These are phyloP conservation scores for Euborellia annulipes DNA, from an alignment of 1,140 invertebrate species.

Conservation along the genomic window DNA sequence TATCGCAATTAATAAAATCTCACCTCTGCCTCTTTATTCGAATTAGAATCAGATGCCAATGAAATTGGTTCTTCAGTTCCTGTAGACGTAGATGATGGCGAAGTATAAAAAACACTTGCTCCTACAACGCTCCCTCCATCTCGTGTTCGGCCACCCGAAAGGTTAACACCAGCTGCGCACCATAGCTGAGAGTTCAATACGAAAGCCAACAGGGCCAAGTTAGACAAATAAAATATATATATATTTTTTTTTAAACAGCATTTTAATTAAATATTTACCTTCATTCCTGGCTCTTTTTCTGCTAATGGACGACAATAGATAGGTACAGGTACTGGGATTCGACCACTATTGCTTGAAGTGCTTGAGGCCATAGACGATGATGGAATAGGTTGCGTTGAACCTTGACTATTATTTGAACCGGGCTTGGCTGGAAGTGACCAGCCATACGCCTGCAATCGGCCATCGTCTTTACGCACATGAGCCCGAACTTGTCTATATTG, in stretches of 20 bases:
- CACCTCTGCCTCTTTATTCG: no score
- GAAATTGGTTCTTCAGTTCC: conserved; percentile 2
- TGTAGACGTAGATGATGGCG: conserved; percentile 2
- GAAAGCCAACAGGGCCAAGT: no score
- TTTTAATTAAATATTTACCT: conserved; percentile 32
- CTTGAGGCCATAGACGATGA: no score
- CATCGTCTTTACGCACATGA: conserved; percentile 91
- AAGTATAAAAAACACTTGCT: conserved; percentile 53
- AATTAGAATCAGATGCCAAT: not conserved
- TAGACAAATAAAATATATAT: no score
- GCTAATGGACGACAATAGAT: conserved; percentile 86
- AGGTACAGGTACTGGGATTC: conserved; percentile 86
- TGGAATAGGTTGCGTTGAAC: no score
- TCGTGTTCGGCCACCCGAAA: conserved; percentile 72
- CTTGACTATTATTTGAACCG: not conserved
- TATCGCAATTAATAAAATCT: no score
- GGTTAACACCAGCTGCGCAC: conserved; percentile 87
- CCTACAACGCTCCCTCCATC: conserved; percentile 80
- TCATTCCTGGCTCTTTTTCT: conserved; percentile 87
- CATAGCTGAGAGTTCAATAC: conserved; percentile 48
- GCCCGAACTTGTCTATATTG: conserved; percentile 82
- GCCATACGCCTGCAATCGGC: conserved; percentile 85
- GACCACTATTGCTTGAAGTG: conserved; percentile 34
- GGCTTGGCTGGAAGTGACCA: conserved; percentile 86
- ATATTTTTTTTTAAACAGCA: no score